Conservation (phyloP, 2,797 vertebrate species). For the Cephalopachus bancanus region DNA sequence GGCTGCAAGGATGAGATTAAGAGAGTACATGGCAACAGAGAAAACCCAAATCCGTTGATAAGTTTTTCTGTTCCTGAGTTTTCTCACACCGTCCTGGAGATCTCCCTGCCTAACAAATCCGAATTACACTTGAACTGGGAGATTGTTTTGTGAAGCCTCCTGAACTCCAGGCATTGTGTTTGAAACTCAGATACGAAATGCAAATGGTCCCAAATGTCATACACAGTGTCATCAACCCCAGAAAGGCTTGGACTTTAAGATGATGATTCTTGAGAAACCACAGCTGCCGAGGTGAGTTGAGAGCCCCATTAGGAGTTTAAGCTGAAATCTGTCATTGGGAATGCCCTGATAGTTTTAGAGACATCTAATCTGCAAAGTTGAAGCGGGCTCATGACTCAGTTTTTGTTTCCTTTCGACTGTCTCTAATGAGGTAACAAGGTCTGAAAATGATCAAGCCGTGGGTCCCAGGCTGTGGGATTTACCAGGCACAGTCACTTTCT, state of each 20-base stretch:
- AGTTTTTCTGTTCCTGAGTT: not conserved
- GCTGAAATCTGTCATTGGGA: not conserved
- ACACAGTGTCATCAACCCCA: not conserved
- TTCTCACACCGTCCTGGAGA: not conserved
- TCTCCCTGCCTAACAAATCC: not conserved
- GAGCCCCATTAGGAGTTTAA: not conserved
- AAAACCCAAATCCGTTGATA: not conserved
- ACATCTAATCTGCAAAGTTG: not conserved
- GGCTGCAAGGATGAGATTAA: not conserved
- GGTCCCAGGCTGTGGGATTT: not conserved
- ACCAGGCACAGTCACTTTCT: not conserved
- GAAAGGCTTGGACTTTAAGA: not conserved
- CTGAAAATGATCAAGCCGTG: not conserved
- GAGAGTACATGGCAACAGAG: not conserved
- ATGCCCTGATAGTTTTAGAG: not conserved
- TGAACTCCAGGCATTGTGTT: not conserved
- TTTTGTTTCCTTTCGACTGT: conserved; percentile 25
- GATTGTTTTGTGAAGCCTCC: not conserved
- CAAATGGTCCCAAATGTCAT: not conserved
- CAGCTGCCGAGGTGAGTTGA: not conserved
- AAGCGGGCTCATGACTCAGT: conserved; percentile 18
- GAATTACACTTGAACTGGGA: not conserved
- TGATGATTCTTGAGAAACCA: conserved; percentile 17
- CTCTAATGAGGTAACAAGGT: not conserved
- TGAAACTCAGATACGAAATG: not conserved